Evolutionary conservation across 2,888 invertebrate species (phyloP), one percentile per base, ranked within the genome.

Genomic region (Drosophila borborema): DNA sequence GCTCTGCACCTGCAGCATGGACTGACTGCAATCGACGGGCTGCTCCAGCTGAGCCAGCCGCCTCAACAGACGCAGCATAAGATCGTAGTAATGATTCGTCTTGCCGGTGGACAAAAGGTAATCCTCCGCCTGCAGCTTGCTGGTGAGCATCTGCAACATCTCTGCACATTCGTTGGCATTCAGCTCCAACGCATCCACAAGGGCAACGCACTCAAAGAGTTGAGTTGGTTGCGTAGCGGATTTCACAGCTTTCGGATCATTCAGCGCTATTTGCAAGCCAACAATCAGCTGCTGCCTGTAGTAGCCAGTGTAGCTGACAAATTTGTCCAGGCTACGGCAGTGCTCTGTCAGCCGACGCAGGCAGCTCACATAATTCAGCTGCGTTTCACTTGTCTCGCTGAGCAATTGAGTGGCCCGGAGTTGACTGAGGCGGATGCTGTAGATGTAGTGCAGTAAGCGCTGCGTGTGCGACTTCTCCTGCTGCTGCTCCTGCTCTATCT

Each of bases 41-140:
- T 89, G 75, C 48, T 89, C 83, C 10, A 92, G 72, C 28, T 91
- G 91, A 0, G 94, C 92, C 82, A 95, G 93, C 63, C 95, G 94
- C 7, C 93, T 92, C 41, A 95, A 82, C 23, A 94, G 86, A 72
- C 93, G 91, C 56, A 93, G 88, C n/a, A 95, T 80, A 56, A 95
- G 80, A 51, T 94, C 94, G 61, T 94, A 90, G 51, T 94, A 94
- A n/a, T 95, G 84, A 68, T 94, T 94, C 2, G 94, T 94, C 45
- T 83, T 77, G 8, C 66, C 43, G 4, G 28, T 34, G 2, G 69
- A 36, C 2, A 43, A 23, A 10, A 91, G 84, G 77, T 94, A 95
- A 59, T 91, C 86, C 1, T 78, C 78, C 45, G 88, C 90, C 10
- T 92, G 80, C 48, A 94, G 80, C 10, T 89, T 80, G 12, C 80